Evolutionary conservation across 2,113 vertebrate species (phyloP).

Genomic region (Proterorhinus semilunaris): DNA sequence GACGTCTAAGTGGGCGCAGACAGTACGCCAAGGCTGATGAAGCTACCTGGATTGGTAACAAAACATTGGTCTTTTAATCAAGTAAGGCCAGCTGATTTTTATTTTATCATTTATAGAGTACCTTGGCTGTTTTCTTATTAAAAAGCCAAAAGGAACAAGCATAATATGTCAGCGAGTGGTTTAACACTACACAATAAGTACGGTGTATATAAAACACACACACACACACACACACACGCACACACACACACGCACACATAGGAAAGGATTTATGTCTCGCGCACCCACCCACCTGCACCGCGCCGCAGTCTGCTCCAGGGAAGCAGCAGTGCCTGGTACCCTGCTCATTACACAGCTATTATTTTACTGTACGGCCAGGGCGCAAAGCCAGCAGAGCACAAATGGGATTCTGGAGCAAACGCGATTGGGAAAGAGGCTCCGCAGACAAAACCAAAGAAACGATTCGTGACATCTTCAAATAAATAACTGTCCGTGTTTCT

Average conservation of each 20-base stretch:
- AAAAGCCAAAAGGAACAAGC: conserved; percentile 20
- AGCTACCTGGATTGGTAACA: too few species aligned
- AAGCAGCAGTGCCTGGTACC: conserved; percentile 74
- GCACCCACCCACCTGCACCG: conserved; percentile 50
- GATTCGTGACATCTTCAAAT: conserved; percentile 38
- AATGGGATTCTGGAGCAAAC: conserved; percentile 25
- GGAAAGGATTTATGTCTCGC: conserved; percentile 60
- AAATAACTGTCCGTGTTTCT: conserved; percentile 39
- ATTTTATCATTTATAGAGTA: too few species aligned
- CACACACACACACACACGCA: not conserved
- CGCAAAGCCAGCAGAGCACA: conserved; percentile 28
- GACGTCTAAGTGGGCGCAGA: too few species aligned
- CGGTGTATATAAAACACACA: conserved; percentile 28
- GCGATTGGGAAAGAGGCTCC: conserved; percentile 19
- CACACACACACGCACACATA: not conserved
- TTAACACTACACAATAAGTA: conserved; percentile 19
- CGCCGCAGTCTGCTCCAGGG: conserved; percentile 27
- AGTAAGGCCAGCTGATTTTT: too few species aligned
- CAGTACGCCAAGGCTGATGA: too few species aligned
- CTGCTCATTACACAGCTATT: conserved; percentile 52
- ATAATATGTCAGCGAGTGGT: conserved; percentile 38
- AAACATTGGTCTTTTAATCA: too few species aligned
- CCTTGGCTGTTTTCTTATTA: too few species aligned
- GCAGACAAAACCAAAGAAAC: conserved; percentile 28
- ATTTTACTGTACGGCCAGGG: conserved; percentile 53